Evolutionary conservation across 37 sponge, comb jelly and placozoan genomes (phyloP), one percentile per base, ranked within the genome.

Genomic region (Petrosia ficiformis): DNA sequence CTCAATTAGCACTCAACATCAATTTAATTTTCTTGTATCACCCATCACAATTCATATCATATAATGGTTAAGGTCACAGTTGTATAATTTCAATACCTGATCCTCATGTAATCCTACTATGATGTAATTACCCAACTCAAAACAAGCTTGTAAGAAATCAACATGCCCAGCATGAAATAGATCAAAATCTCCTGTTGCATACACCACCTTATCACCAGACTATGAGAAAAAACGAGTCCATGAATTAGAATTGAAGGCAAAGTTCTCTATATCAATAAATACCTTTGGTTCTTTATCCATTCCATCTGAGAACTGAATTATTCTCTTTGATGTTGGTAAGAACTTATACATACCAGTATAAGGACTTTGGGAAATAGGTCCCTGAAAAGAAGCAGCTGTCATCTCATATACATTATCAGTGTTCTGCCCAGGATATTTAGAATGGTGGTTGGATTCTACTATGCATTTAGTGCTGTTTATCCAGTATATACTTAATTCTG

Each of bases 21-120:
- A n/a, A n/a, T n/a, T n/a, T n/a, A n/a, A n/a, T n/a, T n/a, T n/a
- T n/a, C n/a, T n/a, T n/a, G n/a, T n/a, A n/a, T n/a, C n/a, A n/a
- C n/a, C n/a, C n/a, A n/a, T n/a, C n/a, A n/a, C n/a, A n/a, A n/a
- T n/a, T n/a, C n/a, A n/a, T n/a, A n/a, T n/a, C n/a, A n/a, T n/a
- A n/a, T n/a, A n/a, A n/a, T n/a, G n/a, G n/a, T n/a, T n/a, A n/a
- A n/a, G n/a, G n/a, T n/a, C n/a, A n/a, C n/a, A n/a, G n/a, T n/a
- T n/a, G n/a, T n/a, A n/a, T 48, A 19, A 48, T 19, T 14, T 2
- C 67, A 74, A 61, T 39, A 83, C 91, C 76, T 75, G 57, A 77
- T 98, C 99, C 28, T 80, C 77, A 68, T 92, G 85, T 44, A 98
- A 65, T n/a, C 99, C 99, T 26, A 98, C 96, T 1, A 98, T 79